A percentile compares a stretch with the other conserved stretches of the same genome.
Evolutionary conservation across 2,888 invertebrate species (phyloP).

Genomic region (Cephus rjabovi): DNA sequence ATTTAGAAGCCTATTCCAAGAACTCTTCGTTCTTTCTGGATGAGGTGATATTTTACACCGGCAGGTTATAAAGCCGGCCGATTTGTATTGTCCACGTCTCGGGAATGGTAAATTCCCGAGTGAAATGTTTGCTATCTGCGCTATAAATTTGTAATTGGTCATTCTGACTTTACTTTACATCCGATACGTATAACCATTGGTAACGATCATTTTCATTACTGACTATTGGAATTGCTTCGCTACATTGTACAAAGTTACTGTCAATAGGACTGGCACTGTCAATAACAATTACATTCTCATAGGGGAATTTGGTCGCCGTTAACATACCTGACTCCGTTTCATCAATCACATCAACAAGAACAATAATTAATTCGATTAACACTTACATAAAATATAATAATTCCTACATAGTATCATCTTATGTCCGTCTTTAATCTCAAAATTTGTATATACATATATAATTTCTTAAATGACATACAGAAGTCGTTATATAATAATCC

Average conservation of each 20-base stretch:
- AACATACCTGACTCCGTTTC: no score
- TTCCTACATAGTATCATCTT: no score
- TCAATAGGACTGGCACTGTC: background rate
- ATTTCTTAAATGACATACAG: no score
- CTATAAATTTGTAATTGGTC: background rate
- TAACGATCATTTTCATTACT: background rate
- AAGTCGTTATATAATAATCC: no score
- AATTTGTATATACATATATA: no score
- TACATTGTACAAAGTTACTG: background rate
- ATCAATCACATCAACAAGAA: no score
- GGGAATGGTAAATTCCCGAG: background rate
- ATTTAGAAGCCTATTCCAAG: constrained; percentile 22
- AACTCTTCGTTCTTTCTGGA: background rate
- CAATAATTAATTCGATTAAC: no score
- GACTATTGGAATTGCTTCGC: background rate
- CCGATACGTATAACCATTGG: background rate
- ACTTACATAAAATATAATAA: no score
- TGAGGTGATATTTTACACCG: background rate
- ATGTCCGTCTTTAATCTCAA: no score
- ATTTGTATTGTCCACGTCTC: background rate
- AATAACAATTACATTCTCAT: background rate
- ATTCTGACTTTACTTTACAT: background rate
- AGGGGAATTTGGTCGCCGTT: no score
- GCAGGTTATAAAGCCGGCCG: background rate
- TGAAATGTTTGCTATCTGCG: background rate